A percentile compares a stretch with the other conserved stretches of the same genome.
phyloP scores from a whole-genome alignment of 2,113 vertebrate species.

The Thermophis baileyi region DNA sequence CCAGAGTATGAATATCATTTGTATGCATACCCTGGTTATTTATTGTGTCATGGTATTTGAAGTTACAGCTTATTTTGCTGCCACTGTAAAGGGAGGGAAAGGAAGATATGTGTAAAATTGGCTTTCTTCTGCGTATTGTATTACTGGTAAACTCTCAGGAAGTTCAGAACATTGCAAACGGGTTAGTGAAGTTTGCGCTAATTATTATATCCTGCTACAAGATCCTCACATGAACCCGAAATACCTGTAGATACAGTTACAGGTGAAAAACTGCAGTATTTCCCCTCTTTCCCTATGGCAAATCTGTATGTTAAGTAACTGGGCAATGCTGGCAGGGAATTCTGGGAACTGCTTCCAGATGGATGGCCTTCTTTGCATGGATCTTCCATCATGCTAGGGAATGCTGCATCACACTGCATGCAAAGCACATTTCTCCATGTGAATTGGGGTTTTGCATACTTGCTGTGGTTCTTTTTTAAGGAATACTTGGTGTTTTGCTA shows the following conservation, averaged over 20 bases:
- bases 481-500: not conserved
- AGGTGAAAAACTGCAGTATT: not conserved
- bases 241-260: not conserved
- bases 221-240: not conserved
- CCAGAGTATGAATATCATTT: not conserved
- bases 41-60: not conserved
- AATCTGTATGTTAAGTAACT: not conserved
- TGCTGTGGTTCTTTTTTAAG: no score
- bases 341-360: not conserved
- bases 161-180: not conserved
- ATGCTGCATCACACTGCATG: not conserved
- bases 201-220: not conserved
- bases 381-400: not conserved
- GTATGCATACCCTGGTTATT: not conserved
- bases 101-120: not conserved
- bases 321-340: not conserved
- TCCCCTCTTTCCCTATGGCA: not conserved
- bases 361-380: not conserved
- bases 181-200: not conserved
- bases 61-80: not conserved
- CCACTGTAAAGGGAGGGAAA: not conserved
- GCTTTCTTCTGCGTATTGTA: not conserved
- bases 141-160: not conserved
- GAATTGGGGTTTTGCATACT: not conserved
- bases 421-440: not conserved